Evolutionary conservation across 1,140 invertebrate species (phyloP), one percentile per base, ranked within the genome.

Genomic region (Dryas iulia): DNA sequence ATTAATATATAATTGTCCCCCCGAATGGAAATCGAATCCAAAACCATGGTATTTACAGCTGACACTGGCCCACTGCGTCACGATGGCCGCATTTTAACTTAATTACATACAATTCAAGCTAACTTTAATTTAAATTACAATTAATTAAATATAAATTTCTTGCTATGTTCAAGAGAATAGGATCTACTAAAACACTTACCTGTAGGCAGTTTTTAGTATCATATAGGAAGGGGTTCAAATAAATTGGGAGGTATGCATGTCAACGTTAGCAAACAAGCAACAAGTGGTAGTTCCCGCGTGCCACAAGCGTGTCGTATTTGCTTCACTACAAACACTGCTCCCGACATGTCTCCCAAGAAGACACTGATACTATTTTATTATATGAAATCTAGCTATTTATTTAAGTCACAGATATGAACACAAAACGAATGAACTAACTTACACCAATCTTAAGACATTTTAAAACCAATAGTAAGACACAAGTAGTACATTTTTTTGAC

Each of bases 221-320:
- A 47, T 7, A 47, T 6, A 24, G 14, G 21, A 57, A 74, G 71
- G 70, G 76, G 59, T 73, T 69, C 73, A 76, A 81, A 81, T 81
- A 79, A 82, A 82, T 78, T 74, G 74, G 65, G 76, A 73, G 86
- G 81, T 86, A 89, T 89, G 88, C 86, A 82, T 83, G 81, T 82
- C 87, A 84, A 78, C 84, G 73, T 77, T 69, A 64, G 67, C 78
- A 88, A 89, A 90, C 79, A 89, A 8, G 65, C 67, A 66, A 69
- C 74, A 62, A 79, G 79, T 73, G 73, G 74, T 72, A 67, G 78
- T 83, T 78, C 74, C 82, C 77, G 81, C 69, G 71, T 74, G 78
- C 63, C 78, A 80, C 81, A 81, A 88, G 82, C 83, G 82, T 76
- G 60, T 82, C 39, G 79, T 90, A 87, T 90, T 90, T 90, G 81